Conservation (phyloP, 2,888 invertebrate species). For the Endomychus coccineus region DNA sequence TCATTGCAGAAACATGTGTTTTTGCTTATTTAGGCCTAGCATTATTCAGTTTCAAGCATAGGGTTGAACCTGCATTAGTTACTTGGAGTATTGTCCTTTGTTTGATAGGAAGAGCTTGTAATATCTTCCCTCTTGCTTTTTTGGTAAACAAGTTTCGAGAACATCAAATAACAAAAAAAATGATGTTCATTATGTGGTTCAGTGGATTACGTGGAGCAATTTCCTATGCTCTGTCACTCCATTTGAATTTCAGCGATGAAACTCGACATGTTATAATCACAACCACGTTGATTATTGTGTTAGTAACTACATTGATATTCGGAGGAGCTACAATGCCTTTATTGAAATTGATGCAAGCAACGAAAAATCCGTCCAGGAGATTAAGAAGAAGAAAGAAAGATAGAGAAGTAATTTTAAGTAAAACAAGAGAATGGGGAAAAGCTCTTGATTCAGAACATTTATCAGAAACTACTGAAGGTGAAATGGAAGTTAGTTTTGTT, state of each 20-base stretch:
- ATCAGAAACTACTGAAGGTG: slow-evolving; percentile 88
- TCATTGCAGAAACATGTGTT: slow-evolving; percentile 97
- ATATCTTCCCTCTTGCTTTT: slow-evolving; percentile 91
- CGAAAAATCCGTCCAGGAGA: slow-evolving; percentile 50
- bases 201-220: slow-evolving; percentile 95
- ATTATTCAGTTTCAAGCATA: slow-evolving; percentile 89
- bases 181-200: slow-evolving; percentile 99
- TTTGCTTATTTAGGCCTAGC: slow-evolving; percentile 96
- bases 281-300: slow-evolving; percentile 93
- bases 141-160: slow-evolving; percentile 93
- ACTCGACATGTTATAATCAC: slow-evolving; percentile 95
- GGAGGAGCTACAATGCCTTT: slow-evolving; percentile 98
- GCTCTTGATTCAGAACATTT: slow-evolving; percentile 89
- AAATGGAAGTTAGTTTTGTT: slow-evolving; percentile 80
- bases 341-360: slow-evolving; percentile 80
- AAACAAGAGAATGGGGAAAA: slow-evolving; percentile 97
- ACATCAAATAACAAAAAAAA: slow-evolving; percentile 95
- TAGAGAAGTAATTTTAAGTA: slow-evolving; percentile 87
- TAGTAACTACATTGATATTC: slow-evolving; percentile 90
- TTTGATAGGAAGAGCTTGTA: slow-evolving; percentile 87
- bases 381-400: slow-evolving; percentile 48
- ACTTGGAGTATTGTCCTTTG: slow-evolving; percentile 92
- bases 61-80: slow-evolving; percentile 84
- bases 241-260: slow-evolving; percentile 89
- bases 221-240: slow-evolving; percentile 93